phyloP scores from a whole-genome alignment of 2,888 invertebrate genomes.

The Galerucella nymphaeae region DNA sequence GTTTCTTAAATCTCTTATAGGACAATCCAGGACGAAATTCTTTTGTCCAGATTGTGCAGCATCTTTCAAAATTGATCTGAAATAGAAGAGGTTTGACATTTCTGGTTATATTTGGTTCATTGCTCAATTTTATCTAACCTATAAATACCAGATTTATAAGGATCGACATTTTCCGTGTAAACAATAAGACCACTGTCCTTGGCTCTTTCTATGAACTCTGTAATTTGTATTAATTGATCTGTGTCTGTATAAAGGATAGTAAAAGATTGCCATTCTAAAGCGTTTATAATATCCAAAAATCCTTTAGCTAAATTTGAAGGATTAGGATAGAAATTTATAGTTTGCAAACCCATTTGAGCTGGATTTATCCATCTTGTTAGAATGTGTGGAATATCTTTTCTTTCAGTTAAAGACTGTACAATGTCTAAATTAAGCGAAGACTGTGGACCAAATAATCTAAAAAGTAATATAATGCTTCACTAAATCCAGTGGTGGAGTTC shows the following conservation, averaged over 20 bases:
- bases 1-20: conserved; percentile 63
- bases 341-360: conserved; percentile 47
- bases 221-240: conserved; percentile 67
- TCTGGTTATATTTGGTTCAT: too few species aligned
- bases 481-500: too few species aligned
- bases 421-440: conserved; percentile 34
- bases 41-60: conserved; percentile 64
- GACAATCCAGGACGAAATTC: conserved; percentile 69
- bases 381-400: conserved; percentile 39
- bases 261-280: conserved; percentile 69
- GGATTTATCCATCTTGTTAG: conserved; percentile 36
- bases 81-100: background rate
- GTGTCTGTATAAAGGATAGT: conserved; percentile 71
- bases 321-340: conserved; percentile 73
- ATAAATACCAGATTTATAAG: conserved; percentile 63
- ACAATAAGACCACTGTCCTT: conserved; percentile 58
- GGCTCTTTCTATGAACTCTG: conserved; percentile 66
- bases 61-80: conserved; percentile 63
- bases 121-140: conserved; percentile 64
- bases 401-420: conserved; percentile 33
- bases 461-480: background rate
- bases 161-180: conserved; percentile 63
- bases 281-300: conserved; percentile 62
- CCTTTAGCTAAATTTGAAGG: conserved; percentile 57
- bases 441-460: conserved; percentile 36